Base-by-base conservation (phyloP, 2,113 vertebrate genomes). In the Rhynchomys soricoides region DNA sequence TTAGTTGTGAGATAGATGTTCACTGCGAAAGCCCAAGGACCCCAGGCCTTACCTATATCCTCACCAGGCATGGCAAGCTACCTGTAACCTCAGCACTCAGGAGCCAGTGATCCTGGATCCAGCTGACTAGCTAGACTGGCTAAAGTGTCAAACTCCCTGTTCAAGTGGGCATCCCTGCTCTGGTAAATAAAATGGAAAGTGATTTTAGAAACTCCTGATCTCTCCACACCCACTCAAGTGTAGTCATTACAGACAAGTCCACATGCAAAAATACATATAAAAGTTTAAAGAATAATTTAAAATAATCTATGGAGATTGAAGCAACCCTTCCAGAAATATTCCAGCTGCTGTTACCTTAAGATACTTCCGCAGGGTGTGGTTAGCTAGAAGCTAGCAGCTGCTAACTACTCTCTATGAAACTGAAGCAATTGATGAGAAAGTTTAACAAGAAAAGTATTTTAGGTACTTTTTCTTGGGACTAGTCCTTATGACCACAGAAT, bases 251-350 rank as follows among this genome's bases (percentile, higher is more conserved):
- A 66, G 16, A 13, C 15, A 34, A 29, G 19, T 21, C 10, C 26
- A 34, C 5, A 9, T 16, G n/a, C 15, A 31, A 48, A 62, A 62
- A 66, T 5, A 31, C 31, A 85, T 43, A 31, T 3, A 62, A 62
- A 29, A 24, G 3, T 48, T 31, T 66, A 89, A 85, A 50, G 21
- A 92, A 94, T 86, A 1, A 95, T 45, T 96, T 95, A 73, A 95
- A 96, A 86, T 1, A 78, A 94, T 57, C 10, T 82, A 29, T 31
- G 4, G 64, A 85, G 34, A 78, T 7, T 89, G 4, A 87, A 90
- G 29, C 7, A 85, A 4, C 16, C 2, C 5, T n/a, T 70, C 43
- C 3, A 64, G 52, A 96, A 52, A 75, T 59, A 78, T 31, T 79
- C 7, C 10, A 77, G 66, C 4, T 40, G 0, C 19, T 70, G 34